Evolutionary conservation across 2,113 vertebrate genomes (phyloP).

Genomic region (Euleptes europaea): DNA sequence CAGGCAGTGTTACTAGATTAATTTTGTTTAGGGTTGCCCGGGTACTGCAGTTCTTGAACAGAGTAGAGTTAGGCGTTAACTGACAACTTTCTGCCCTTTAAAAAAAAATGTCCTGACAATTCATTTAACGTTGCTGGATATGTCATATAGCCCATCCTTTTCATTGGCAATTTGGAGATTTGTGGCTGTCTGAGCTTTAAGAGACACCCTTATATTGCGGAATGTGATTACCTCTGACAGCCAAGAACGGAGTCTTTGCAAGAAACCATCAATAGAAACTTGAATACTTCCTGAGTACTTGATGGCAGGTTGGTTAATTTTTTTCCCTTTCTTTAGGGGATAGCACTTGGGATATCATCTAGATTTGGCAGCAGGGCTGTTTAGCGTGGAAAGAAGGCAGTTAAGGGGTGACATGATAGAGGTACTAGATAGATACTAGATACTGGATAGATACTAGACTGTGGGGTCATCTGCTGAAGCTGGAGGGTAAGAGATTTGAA

Average conservation of each 20-base stretch:
- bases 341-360: no score
- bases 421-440: no score
- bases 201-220: not conserved
- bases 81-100: not conserved
- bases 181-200: slow-evolving; percentile 10
- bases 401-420: no score
- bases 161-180: slow-evolving; percentile 17
- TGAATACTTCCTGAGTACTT: not conserved
- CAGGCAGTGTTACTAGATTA: no score
- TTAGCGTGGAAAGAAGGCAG: no score
- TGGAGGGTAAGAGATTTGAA: no score
- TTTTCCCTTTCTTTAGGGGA: no score
- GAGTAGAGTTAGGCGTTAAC: not conserved
- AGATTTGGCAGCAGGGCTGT: no score
- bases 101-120: not conserved
- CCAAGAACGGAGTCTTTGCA: not conserved
- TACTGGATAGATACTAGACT: no score
- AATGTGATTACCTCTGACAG: slow-evolving; percentile 9
- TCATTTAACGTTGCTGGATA: not conserved
- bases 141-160: slow-evolving; percentile 12
- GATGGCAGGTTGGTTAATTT: not conserved
- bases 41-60: not conserved
- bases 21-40: no score
- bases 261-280: not conserved
- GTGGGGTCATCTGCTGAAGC: no score